Conservation (phyloP, 2,113 vertebrate species). For the Eulemur rufifrons region DNA sequence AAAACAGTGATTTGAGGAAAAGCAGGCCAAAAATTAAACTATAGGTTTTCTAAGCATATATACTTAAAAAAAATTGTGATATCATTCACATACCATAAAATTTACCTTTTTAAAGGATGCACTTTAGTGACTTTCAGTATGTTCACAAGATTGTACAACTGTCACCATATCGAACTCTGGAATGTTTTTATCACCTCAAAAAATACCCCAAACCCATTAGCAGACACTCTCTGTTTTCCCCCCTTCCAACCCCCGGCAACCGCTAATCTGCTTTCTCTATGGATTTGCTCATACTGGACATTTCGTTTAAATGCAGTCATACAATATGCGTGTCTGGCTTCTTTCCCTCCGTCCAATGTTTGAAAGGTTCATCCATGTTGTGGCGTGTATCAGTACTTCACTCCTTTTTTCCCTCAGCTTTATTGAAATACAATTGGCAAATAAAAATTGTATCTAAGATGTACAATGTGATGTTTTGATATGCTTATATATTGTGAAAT, state of each 20-base stretch:
- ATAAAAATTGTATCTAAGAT: neutral
- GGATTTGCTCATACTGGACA: neutral
- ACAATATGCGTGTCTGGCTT: neutral
- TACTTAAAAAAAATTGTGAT: neutral
- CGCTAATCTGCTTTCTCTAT: neutral
- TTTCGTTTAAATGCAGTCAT: neutral
- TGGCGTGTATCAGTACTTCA: neutral
- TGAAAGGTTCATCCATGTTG: neutral
- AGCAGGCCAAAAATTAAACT: neutral
- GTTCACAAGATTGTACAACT: neutral
- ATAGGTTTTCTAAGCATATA: neutral
- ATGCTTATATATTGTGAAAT: neutral
- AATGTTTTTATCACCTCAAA: neutral
- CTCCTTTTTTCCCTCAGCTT: neutral
- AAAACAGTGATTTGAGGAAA: neutral
- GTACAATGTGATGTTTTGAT: neutral
- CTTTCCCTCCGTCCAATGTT: neutral
- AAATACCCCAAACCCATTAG: neutral
- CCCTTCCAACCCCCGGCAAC: neutral
- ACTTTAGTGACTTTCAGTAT: neutral
- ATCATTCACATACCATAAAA: neutral
- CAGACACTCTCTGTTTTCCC: neutral
- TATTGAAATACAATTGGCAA: neutral
- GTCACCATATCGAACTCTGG: neutral
- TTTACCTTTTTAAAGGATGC: neutral